Evolutionary conservation across 2,797 vertebrate genomes (phyloP), one percentile per base, ranked within the genome.

Genomic region (Gymnocypris eckloni): DNA sequence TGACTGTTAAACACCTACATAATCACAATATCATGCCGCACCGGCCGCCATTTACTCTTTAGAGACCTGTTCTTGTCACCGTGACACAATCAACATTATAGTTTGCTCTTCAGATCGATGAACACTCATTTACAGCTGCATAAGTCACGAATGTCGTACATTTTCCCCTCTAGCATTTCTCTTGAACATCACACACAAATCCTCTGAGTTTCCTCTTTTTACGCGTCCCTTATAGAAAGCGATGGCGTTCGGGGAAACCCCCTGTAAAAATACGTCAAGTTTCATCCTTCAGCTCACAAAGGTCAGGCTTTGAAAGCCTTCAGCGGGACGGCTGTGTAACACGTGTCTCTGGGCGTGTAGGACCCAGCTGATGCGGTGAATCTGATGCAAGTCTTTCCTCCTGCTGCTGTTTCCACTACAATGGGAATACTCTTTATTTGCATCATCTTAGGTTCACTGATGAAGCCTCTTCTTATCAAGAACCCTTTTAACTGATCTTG

Each of bases 131-230:
- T 41, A 25, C 76, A 61, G 33, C 45, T 78, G 73, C 37, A 18
- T 41, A 15, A 43, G 56, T 83, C 28, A 83, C 20, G 33, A 28
- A 41, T 56, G 61, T 84, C 12, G 0, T 71, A 25, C 9, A 33
- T 84, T 54, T 66, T 75, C 52, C 70, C 50, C 69, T 75, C n/a
- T 22, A 1, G 39, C 56, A 50, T 81, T 28, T 41, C 39, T 84
- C 25, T 84, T 70, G 28, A 41, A 69, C 22, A 25, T 52, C 79
- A 13, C 22, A 13, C 20, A 25, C 48, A 33, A 64, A 61, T 25
- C 72, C 12, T 87, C 86, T 84, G 50, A 75, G 67, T 90, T 91
- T 93, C 91, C 89, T 91, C 87, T 91, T 93, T 93, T 90, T 79
- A 33, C 79, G 8, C 50, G 64, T 90, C 73, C 88, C 92, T 89